Evolutionary conservation across 1,140 invertebrate species (phyloP), one percentile per base, ranked within the genome.

Genomic region (Panulirus ornatus): DNA sequence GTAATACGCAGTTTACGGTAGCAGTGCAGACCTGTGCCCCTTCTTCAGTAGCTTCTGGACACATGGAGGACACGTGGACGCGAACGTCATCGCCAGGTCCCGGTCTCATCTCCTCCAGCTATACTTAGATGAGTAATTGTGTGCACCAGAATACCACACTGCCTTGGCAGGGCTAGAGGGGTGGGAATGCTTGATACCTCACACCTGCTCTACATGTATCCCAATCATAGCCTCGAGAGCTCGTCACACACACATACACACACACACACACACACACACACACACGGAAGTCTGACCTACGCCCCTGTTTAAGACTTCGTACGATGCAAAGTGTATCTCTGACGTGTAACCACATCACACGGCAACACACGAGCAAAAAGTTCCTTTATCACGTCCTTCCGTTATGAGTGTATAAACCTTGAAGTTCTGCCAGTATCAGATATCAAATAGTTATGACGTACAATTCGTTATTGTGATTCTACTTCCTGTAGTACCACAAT

Each of bases 211-310:
- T 58, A 9, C 51, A 58, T 58, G 9, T 22, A 58, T 58, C 51
- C 51, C 9, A 22, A 58, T 9, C 9, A 22, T 11, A 22, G 22
- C 9, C 9, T 2, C 1, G 58, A 73, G 42, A 38, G 70, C 8
- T 9, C 36, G 36, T 38, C 11, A 73, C n/a, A 38, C 6, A 73
- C 34, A 38, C 70, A 16, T 8, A 9, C 70, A 73, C 30, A 73
- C 70, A 73, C 34, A 16, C 70, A 71, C 70, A 71, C 70, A 71
- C 70, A 71, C 9, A 70, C 11, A 70, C 11, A 70, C 11, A 70
- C n/a, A 11, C 66, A 70, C 16, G n/a, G 27, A 27, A 11, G 22
- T 58, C 11, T 58, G 11, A 58, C 22, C 51, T 58, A 58, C 51
- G 22, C 11, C 11, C 51, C 11, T 58, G 11, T 11, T 11, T 22